Base-by-base conservation (phyloP, 2,797 vertebrate genomes). In the Neosilurus mollespiculum region DNA sequence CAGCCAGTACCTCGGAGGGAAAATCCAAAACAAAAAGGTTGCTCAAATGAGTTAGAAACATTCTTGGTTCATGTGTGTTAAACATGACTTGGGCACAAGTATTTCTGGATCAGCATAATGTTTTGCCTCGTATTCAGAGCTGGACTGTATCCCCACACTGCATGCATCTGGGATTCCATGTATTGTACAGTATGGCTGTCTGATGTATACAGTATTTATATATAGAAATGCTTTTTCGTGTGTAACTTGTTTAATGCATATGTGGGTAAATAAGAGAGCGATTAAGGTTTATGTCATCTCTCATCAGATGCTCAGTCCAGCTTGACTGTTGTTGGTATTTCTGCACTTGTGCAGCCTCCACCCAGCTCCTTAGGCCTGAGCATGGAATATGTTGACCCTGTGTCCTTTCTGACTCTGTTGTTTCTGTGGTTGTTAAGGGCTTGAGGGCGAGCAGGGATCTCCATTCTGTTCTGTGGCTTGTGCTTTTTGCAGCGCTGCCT, bases 401-500 rank as follows among this genome's bases (percentile, higher is more conserved):
- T 82, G 51, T 78, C 65, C 58, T 78, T 65, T 84, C 43, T 72
- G 79, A 67, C 75, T 67, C 79, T 72, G 49, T 16, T 26, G 20
- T 56, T 26, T 54, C 26, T 34, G 16, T 30, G 43, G 53, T 9
- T n/a, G 84, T 84, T 93, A 96, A 80, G 95, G 93, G 79, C 92
- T 93, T 0, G 93, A 91, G 86, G 92, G 93, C 88, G 91, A 90
- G 69, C 89, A 91, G 69, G 91, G 89, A 88, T 92, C 91, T 87
- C 95, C 95, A 16, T 97, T 96, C 89, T 94, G 92, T 73, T 88
- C 91, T 5, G 81, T 80, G 16, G 92, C 94, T 89, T 93, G 97
- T 88, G 96, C 97, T 92, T 99, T 98, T 83, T 96, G 96, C 87
- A 96, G 91, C 84, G 97, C 98, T 82, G 97, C 98, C 91, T 99